Evolutionary conservation across 2,797 vertebrate species (phyloP).

Genomic region (Pipistrellus kuhlii): DNA sequence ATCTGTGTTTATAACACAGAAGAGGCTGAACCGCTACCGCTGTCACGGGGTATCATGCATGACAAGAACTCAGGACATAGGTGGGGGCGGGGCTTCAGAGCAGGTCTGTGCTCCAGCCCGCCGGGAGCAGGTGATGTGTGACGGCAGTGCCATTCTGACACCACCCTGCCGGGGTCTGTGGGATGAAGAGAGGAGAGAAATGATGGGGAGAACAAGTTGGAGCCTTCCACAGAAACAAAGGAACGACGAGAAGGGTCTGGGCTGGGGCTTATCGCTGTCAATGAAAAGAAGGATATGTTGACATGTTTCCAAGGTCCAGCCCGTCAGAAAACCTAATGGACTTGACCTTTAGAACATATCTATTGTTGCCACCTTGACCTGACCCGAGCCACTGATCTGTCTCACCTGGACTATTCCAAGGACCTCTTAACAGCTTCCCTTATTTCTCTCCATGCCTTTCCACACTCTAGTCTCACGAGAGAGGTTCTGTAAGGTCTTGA

Average conservation of each 20-base stretch:
- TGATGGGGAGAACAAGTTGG: background rate
- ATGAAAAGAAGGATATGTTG: background rate
- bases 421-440: background rate
- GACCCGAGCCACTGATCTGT: background rate
- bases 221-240: background rate
- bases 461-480: background rate
- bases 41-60: background rate
- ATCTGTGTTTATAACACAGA: background rate
- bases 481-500: background rate
- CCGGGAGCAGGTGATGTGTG: background rate
- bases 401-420: background rate
- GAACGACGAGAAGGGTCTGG: background rate
- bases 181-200: background rate
- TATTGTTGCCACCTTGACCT: background rate
- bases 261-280: background rate
- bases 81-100: rapidly evolving
- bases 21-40: background rate
- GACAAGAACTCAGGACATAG: background rate
- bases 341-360: background rate
- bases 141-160: no score
- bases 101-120: no score
- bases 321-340: background rate
- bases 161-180: background rate
- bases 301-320: background rate
- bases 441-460: background rate